A percentile compares a stretch with the other conserved stretches of the same genome.
Conservation (phyloP, 1,140 invertebrate species). For the Zaprionus ornatus region DNA sequence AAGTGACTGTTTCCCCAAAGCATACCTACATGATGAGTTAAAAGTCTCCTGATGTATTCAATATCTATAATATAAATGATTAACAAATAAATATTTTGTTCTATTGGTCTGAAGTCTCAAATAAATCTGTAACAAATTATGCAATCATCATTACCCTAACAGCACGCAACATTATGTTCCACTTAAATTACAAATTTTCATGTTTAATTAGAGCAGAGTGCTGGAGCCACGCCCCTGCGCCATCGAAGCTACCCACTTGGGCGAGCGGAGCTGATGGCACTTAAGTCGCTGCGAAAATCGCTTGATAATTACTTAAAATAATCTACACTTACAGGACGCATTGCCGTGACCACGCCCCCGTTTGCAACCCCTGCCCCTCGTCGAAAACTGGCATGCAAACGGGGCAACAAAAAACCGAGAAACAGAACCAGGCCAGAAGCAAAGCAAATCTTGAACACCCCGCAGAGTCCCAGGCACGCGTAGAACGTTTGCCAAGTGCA, state of each 20-base stretch:
- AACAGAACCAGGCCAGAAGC: conserved; percentile 42
- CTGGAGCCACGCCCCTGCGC: background rate
- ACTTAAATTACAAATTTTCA: conserved; percentile 61
- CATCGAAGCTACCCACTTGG: conserved; percentile 14
- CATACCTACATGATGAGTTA: background rate
- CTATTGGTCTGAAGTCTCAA: too few relatives aligned
- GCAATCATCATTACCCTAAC: background rate
- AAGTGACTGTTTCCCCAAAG: background rate
- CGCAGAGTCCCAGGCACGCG: conserved; percentile 64
- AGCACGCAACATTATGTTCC: conserved; percentile 45
- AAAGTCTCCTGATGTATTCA: background rate
- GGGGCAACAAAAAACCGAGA: conserved; percentile 13
- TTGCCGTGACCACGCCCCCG: conserved; percentile 45
- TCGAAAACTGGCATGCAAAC: conserved; percentile 21
- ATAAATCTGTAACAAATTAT: too few relatives aligned
- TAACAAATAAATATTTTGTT: too few relatives aligned
- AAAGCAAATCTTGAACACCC: conserved; percentile 62
- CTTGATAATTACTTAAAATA: conserved; percentile 81
- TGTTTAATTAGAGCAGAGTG: conserved; percentile 64
- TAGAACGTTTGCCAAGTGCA: conserved; percentile 47
- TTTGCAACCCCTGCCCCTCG: background rate
- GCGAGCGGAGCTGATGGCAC: conserved; percentile 57
- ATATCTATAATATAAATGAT: too few relatives aligned
- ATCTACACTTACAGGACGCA: conserved; percentile 68
- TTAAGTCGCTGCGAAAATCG: conserved; percentile 74